A percentile compares a stretch with the other conserved stretches of the same genome.
Evolutionary conservation across 2,797 vertebrate genomes (phyloP).

Genomic region (Phyllotis vaccarum): DNA sequence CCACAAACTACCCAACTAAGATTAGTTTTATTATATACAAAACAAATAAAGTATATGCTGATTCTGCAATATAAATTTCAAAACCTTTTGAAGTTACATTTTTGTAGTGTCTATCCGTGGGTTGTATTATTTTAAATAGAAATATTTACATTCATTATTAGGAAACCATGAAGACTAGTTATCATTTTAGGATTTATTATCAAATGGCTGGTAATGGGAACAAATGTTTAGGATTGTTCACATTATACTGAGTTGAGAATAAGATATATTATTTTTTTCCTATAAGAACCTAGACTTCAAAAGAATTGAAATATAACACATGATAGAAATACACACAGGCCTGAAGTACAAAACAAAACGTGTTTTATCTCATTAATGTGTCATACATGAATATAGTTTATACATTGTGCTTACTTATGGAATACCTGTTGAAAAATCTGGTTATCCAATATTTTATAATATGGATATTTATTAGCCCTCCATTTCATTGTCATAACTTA

Average conservation of each 20-base stretch:
- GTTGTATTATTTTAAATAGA: slow-evolving; percentile 31
- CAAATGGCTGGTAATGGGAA: neutral
- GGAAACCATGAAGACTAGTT: neutral
- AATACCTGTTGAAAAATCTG: neutral
- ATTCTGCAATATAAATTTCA: neutral
- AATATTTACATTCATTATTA: slow-evolving; percentile 16
- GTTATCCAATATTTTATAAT: slow-evolving; percentile 3
- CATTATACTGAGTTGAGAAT: neutral
- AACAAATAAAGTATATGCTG: neutral
- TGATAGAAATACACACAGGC: neutral
- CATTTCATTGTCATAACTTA: neutral
- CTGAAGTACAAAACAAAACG: neutral
- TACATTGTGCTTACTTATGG: neutral
- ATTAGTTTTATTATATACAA: neutral
- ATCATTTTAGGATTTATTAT: neutral
- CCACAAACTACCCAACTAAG: too few relatives aligned
- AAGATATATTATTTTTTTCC: neutral
- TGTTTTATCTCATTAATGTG: neutral
- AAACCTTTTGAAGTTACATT: neutral
- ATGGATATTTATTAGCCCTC: neutral
- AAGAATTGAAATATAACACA: neutral
- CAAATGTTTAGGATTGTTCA: neutral
- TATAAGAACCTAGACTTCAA: slow-evolving; percentile 4
- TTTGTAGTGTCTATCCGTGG: neutral
- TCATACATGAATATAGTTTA: neutral